Evolutionary conservation across 2,113 vertebrate species (phyloP).

Genomic region (Rhinoderma darwinii): DNA sequence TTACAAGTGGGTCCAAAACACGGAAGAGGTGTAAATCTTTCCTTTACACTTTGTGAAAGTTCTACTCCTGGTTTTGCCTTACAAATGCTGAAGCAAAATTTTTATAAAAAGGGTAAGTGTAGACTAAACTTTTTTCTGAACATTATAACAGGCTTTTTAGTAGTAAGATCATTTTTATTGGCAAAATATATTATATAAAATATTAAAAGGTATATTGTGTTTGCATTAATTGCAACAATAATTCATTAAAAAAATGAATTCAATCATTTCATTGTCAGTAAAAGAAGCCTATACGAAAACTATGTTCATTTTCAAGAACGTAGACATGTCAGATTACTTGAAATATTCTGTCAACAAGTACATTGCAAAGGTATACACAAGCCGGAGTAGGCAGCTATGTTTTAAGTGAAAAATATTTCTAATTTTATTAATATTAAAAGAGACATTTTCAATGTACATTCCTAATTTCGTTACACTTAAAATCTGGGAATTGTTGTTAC

Average conservation of each 20-base stretch:
- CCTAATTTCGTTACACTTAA: neutral
- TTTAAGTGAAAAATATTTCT: neutral
- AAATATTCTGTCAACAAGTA: conserved; percentile 41
- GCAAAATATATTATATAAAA: neutral
- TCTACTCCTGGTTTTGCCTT: too few species aligned
- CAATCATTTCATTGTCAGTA: neutral
- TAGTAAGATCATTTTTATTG: too few species aligned
- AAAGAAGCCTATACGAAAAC: neutral
- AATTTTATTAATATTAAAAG: conserved; percentile 15
- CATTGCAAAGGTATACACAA: conserved; percentile 17
- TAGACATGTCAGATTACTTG: conserved; percentile 39
- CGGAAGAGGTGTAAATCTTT: too few species aligned
- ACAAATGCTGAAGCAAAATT: too few species aligned
- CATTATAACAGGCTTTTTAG: too few species aligned
- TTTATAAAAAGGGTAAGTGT: too few species aligned
- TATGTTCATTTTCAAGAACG: conserved; percentile 8
- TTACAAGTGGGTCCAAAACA: too few species aligned
- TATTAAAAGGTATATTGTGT: neutral
- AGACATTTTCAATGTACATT: neutral
- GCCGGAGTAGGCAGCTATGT: neutral
- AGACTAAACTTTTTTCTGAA: too few species aligned
- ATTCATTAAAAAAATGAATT: neutral
- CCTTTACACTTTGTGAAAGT: too few species aligned
- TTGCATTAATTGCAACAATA: neutral
- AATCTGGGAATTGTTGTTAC: neutral